These are phyloP conservation scores for Betta splendens DNA, from an alignment of 2,797 vertebrate genomes.

Conservation along the genomic window DNA sequence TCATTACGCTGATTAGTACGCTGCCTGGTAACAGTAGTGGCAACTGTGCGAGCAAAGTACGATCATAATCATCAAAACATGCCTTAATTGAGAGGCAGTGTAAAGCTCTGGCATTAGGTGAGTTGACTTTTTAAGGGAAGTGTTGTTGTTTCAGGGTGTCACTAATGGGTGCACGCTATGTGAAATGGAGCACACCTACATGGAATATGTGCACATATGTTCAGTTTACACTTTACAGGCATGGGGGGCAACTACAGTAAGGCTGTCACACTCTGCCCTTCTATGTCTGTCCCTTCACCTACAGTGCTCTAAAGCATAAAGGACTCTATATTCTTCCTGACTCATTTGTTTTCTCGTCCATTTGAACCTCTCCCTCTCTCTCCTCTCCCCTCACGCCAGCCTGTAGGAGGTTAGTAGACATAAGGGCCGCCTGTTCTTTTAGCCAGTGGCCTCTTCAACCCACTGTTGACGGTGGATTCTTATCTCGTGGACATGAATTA, in stretches of 20 bases:
- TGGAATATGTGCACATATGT: slow-evolving; percentile 48
- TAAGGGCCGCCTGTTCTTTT: slow-evolving; percentile 79
- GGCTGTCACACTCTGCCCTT: slow-evolving; percentile 18
- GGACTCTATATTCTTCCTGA: slow-evolving; percentile 26
- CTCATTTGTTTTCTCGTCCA: slow-evolving; percentile 56
- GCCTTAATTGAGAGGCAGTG: slow-evolving; percentile 86
- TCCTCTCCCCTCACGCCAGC: slow-evolving; percentile 10
- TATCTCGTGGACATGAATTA: slow-evolving; percentile 80
- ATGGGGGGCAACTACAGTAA: slow-evolving; percentile 30
- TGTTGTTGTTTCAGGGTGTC: slow-evolving; percentile 74
- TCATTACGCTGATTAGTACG: slow-evolving; percentile 99
- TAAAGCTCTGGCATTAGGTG: slow-evolving; percentile 86
- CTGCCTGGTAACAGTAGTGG: slow-evolving; percentile 92
- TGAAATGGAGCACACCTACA: slow-evolving; percentile 22
- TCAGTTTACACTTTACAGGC: slow-evolving; percentile 36
- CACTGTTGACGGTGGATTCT: slow-evolving; percentile 73
- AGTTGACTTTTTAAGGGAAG: slow-evolving; percentile 86
- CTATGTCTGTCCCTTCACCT: slow-evolving; percentile 41
- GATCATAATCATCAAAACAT: slow-evolving; percentile 95
- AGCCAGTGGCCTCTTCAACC: slow-evolving; percentile 76
- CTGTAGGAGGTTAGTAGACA: slow-evolving; percentile 81
- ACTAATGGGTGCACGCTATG: slow-evolving; percentile 65
- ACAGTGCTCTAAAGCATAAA: slow-evolving; percentile 34
- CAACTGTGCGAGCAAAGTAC: slow-evolving; percentile 88
- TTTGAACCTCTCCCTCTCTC: slow-evolving; percentile 39